Conservation (phyloP, 1,140 invertebrate genomes). For the Oedothorax gibbosus region DNA sequence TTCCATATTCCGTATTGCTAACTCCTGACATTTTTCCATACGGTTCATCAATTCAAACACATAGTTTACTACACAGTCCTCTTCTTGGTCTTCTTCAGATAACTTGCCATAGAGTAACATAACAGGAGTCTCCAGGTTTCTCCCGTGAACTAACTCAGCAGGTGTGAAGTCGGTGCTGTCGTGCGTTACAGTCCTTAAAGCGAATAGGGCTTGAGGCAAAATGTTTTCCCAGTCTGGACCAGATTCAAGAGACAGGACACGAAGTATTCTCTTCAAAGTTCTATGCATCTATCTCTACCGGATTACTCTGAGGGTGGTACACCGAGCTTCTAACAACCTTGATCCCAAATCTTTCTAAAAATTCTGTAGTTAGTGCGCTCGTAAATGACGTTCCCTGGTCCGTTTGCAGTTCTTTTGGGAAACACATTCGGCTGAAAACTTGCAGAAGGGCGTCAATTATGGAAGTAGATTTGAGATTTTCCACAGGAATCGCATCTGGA, state of each 20-base stretch:
- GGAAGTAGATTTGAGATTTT: background rate
- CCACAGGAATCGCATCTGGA: background rate
- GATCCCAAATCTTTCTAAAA: conserved; percentile 1
- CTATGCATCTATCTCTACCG: background rate
- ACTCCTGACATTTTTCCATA: conserved; percentile 10
- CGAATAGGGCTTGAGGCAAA: background rate
- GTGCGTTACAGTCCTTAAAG: no score
- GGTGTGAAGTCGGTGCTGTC: background rate
- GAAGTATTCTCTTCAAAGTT: conserved; percentile 27
- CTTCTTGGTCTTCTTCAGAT: background rate
- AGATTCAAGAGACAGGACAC: conserved; percentile 10
- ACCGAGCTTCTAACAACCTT: background rate
- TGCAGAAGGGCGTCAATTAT: background rate
- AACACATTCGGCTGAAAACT: conserved; percentile 20
- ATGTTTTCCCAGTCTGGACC: background rate
- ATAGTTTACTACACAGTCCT: conserved; percentile 7
- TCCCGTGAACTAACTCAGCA: conserved; percentile 3
- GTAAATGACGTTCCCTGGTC: background rate
- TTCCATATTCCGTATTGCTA: background rate
- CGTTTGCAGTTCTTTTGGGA: conserved; percentile 1
- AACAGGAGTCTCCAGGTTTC: background rate
- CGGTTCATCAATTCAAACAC: conserved; percentile 14
- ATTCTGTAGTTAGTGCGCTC: background rate
- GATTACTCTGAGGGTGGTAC: conserved; percentile 14
- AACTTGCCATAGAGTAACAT: conserved; percentile 10